These are phyloP conservation scores for Phanerotoma sp. DNA, from an alignment of 2,888 invertebrate species.

Conservation along the genomic window DNA sequence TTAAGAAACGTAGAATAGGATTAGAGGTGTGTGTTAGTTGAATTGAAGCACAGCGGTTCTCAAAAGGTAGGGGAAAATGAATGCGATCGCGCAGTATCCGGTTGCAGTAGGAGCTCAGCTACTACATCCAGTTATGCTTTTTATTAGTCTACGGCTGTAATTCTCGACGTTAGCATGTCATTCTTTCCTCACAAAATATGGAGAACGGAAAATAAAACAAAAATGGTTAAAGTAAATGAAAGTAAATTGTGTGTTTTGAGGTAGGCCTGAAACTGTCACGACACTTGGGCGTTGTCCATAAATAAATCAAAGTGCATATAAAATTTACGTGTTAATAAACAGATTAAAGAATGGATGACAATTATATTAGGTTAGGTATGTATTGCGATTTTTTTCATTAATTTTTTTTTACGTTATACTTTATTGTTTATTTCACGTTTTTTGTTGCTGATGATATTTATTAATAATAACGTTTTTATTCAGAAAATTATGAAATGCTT, in stretches of 20 bases:
- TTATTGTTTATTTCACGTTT: neutral
- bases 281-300: conserved; percentile 45
- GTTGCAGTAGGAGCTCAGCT: too few species aligned
- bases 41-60: too few species aligned
- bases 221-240: conserved; percentile 29
- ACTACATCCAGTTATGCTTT: too few species aligned
- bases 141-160: too few species aligned
- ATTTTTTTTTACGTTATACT: conserved; percentile 4
- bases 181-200: neutral
- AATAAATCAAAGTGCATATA: conserved; percentile 21
- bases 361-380: conserved; percentile 53
- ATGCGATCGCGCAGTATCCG: too few species aligned
- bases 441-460: neutral
- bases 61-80: too few species aligned
- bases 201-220: neutral
- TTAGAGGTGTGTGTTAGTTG: too few species aligned
- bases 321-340: conserved; percentile 1
- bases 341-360: conserved; percentile 45
- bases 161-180: too few species aligned
- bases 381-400: conserved; percentile 25
- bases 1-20: too few species aligned
- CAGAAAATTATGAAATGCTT: conserved; percentile 78
- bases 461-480: conserved; percentile 20
- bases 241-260: conserved; percentile 44
- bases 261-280: conserved; percentile 27